phyloP scores from a whole-genome alignment of 2,113 vertebrate genomes.

The Rhea americana region DNA sequence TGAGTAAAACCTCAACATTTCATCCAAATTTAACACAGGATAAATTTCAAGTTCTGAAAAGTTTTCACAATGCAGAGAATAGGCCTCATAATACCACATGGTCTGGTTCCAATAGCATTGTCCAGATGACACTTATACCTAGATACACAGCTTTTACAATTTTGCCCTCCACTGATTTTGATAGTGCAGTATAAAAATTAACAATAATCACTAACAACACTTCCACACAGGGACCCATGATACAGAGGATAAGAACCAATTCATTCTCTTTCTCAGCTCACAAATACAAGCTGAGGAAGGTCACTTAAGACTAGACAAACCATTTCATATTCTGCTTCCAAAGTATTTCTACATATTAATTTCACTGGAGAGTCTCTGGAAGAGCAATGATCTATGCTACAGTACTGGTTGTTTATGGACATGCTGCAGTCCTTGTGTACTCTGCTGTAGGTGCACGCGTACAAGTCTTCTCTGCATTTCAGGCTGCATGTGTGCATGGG shows the following conservation, averaged over 20 bases:
- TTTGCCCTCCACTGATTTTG: not conserved
- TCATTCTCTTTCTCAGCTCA: not conserved
- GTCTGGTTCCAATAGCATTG: not conserved
- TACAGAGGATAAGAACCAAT: not conserved
- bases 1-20: not conserved
- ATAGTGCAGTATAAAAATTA: not conserved
- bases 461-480: not conserved
- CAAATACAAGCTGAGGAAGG: not conserved
- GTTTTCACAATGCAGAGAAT: not conserved
- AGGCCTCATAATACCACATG: not conserved
- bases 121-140: not conserved
- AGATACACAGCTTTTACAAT: not conserved
- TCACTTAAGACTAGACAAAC: not conserved
- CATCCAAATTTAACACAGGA: not conserved
- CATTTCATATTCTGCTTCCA: not conserved
- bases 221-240: not conserved
- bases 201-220: not conserved
- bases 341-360: not conserved
- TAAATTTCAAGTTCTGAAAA: constrained; percentile 12
- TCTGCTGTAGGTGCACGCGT: not conserved
- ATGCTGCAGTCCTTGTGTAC: not conserved
- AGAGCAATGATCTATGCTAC: not conserved
- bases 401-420: not conserved
- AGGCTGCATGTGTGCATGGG: not conserved
- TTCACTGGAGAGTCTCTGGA: not conserved